A percentile compares a stretch with the other conserved stretches of the same genome.
Evolutionary conservation across 2,797 vertebrate species (phyloP).

Genomic region (Taeniopygia guttata): DNA sequence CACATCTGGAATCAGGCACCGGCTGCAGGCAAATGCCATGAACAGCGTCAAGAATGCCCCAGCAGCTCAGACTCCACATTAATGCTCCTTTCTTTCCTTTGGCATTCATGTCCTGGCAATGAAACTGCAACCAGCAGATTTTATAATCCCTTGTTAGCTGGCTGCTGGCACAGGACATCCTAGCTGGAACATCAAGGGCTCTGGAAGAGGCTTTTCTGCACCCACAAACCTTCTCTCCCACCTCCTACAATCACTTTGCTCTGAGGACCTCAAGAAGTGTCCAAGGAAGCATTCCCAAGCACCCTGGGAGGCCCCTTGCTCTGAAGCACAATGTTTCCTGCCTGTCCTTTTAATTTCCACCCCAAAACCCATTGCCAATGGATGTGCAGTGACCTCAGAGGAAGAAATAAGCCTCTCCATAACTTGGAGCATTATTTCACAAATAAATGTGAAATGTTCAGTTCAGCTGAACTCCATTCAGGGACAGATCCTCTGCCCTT

Average conservation of each 20-base stretch:
- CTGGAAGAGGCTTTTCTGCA: neutral
- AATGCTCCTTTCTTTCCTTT: neutral
- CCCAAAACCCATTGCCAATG: rapidly evolving
- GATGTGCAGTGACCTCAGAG: neutral
- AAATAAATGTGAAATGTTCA: neutral
- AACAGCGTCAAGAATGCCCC: neutral
- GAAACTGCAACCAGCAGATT: neutral
- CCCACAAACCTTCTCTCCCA: neutral
- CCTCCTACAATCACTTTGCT: neutral
- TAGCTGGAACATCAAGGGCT: neutral
- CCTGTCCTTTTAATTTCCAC: neutral
- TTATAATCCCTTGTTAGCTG: neutral
- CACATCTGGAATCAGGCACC: neutral
- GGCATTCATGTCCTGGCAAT: neutral
- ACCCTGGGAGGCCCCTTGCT: neutral
- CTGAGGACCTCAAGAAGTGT: neutral
- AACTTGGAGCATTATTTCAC: neutral
- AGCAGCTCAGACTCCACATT: neutral
- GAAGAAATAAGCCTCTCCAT: neutral
- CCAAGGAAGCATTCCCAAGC: neutral
- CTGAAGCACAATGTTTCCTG: neutral
- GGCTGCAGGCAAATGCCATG: neutral
- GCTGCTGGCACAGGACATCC: neutral
- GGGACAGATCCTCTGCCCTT: neutral
- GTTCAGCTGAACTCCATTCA: neutral